phyloP scores from a whole-genome alignment of 2,888 invertebrate species.

The Xestia ashworthii region DNA sequence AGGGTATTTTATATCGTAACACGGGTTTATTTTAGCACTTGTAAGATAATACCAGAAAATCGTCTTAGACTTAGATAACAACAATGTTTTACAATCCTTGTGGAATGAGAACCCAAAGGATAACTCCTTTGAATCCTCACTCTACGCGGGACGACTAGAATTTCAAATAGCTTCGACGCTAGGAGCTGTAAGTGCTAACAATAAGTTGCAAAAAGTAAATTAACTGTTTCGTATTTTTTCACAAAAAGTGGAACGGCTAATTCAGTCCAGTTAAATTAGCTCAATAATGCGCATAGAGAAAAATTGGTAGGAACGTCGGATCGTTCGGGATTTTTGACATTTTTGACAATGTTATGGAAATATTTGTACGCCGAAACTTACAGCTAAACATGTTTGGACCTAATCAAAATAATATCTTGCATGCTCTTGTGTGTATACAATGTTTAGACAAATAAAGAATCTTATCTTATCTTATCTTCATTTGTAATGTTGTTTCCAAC shows the following conservation, averaged over 20 bases:
- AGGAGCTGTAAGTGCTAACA: not conserved
- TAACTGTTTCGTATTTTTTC: slow-evolving; percentile 1
- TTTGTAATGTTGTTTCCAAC: no score
- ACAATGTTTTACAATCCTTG: slow-evolving; percentile 29
- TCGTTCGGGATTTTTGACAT: no score
- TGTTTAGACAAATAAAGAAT: no score
- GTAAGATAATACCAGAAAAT: slow-evolving; percentile 15
- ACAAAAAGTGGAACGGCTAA: not conserved
- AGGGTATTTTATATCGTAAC: slow-evolving; percentile 26
- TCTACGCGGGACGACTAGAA: not conserved
- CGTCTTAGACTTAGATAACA: slow-evolving; percentile 10
- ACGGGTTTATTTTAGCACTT: slow-evolving; percentile 24
- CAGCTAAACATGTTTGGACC: no score
- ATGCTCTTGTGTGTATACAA: no score
- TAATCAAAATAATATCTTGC: no score
- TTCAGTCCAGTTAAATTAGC: no score
- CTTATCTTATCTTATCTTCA: no score
- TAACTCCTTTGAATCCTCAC: slow-evolving; percentile 28
- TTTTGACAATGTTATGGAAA: no score
- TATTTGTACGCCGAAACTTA: no score
- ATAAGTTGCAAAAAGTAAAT: slow-evolving; percentile 15
- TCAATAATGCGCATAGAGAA: no score
- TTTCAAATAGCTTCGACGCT: slow-evolving; percentile 26
- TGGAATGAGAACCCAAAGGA: not conserved
- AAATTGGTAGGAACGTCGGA: no score